A percentile compares a stretch with the other conserved stretches of the same genome.
These are phyloP conservation scores for Philopedon plagiatum DNA, from an alignment of 2,888 invertebrate genomes.

Conservation along the genomic window DNA sequence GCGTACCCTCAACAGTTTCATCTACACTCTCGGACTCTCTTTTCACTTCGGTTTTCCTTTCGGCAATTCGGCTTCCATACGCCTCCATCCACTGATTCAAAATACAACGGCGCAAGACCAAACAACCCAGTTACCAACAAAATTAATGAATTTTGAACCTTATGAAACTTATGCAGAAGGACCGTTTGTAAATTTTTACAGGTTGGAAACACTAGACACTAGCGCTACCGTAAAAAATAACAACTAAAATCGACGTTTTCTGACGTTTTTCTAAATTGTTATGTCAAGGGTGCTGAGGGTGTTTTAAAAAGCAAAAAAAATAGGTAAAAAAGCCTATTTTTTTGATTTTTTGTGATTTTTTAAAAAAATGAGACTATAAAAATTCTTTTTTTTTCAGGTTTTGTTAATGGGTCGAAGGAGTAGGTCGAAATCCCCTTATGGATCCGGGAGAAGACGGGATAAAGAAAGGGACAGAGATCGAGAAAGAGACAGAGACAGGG, in stretches of 20 bases:
- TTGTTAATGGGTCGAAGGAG: conserved; percentile 72
- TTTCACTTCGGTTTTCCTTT: conserved; percentile 33
- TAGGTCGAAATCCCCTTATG: conserved; percentile 68
- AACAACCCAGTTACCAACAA: conserved; percentile 20
- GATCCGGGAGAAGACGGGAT: conserved; percentile 70
- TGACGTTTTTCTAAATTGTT: conserved; percentile 61
- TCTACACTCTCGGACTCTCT: conserved; percentile 55
- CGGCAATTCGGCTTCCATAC: conserved; percentile 36
- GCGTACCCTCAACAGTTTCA: conserved; percentile 63
- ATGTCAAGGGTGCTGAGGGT: conserved; percentile 55
- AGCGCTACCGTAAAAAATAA: conserved; percentile 66
- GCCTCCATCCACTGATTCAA: conserved; percentile 10
- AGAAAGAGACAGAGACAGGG: conserved; percentile 69
- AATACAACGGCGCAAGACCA: conserved; percentile 30
- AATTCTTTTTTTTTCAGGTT: conserved; percentile 49
- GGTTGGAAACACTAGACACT: conserved; percentile 56
- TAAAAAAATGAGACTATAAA: conserved; percentile 52
- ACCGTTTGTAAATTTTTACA: conserved; percentile 43
- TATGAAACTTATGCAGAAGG: conserved; percentile 46
- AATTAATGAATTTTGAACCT: conserved; percentile 50
- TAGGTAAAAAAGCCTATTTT: conserved; percentile 55
- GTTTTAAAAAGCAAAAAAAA: conserved; percentile 54
- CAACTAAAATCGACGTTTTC: conserved; percentile 65
- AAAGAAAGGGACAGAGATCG: conserved; percentile 70
- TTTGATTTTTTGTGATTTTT: conserved; percentile 45